phyloP scores from a whole-genome alignment of 2,888 invertebrate species.

The Cephonodes hylas region DNA sequence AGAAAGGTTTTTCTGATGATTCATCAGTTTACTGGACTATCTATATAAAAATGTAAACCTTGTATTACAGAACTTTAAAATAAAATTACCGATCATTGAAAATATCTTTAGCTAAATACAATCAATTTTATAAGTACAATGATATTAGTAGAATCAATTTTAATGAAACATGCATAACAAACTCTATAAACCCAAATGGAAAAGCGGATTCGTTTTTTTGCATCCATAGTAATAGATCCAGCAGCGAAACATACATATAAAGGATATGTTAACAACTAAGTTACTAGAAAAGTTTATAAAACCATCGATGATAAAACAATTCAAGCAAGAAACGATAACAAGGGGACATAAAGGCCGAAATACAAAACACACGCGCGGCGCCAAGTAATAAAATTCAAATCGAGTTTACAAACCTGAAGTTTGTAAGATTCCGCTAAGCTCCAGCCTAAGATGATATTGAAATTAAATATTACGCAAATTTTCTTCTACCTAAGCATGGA shows the following conservation, averaged over 20 bases:
- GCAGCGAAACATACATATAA: neutral
- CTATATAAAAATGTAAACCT: no score
- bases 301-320: neutral
- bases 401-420: constrained; percentile 44
- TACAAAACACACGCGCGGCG: constrained; percentile 19
- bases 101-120: no score
- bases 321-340: constrained; percentile 2
- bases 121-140: no score
- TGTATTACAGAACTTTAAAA: no score
- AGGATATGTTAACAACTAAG: neutral
- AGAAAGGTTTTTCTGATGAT: constrained; percentile 34
- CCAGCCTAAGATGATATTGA: constrained; percentile 56
- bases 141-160: no score
- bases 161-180: no score
- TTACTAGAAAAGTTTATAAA: no score
- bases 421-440: constrained; percentile 21
- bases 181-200: no score
- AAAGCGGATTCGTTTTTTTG: no score
- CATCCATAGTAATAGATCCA: no score
- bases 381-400: constrained; percentile 39
- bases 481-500: constrained; percentile 54
- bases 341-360: neutral
- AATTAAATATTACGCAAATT: constrained; percentile 66
- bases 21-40: constrained; percentile 27
- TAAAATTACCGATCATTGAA: no score